phyloP scores from a whole-genome alignment of 2,888 invertebrate species.

The Mesorhabditis belari region DNA sequence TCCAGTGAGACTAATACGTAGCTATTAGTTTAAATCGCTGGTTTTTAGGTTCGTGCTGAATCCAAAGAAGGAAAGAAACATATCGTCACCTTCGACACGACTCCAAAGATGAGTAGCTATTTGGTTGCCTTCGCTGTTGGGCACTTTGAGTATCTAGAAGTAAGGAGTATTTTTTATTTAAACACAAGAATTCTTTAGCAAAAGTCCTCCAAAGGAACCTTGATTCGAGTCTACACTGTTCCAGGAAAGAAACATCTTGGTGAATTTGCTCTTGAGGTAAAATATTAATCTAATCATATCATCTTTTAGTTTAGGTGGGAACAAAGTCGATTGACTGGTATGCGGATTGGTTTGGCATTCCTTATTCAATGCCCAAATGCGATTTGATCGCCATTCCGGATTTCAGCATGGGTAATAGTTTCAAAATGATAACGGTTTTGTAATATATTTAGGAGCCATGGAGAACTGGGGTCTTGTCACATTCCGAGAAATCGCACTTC shows the following conservation, averaged over 20 bases:
- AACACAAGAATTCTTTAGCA: constrained; percentile 49
- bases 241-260: constrained; percentile 84
- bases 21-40: background rate
- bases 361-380: constrained; percentile 89
- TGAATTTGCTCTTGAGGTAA: constrained; percentile 77
- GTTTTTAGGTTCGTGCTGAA: background rate
- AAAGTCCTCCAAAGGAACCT: constrained; percentile 64
- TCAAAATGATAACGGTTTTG: too few species aligned
- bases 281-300: background rate
- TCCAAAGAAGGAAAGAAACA: constrained; percentile 42
- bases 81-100: constrained; percentile 69
- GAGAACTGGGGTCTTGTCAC: constrained; percentile 95
- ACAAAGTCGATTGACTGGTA: constrained; percentile 76
- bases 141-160: constrained; percentile 85
- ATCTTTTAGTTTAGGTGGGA: constrained; percentile 15
- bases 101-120: constrained; percentile 91
- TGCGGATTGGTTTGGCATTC: constrained; percentile 85
- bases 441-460: too few species aligned
- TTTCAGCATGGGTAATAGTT: constrained; percentile 79
- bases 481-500: constrained; percentile 81
- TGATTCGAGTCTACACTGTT: constrained; percentile 65
- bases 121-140: constrained; percentile 87
- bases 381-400: constrained; percentile 93
- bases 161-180: too few species aligned
- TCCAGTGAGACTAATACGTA: too few species aligned